Evolutionary conservation across 2,888 invertebrate genomes (phyloP).

Genomic region (Ditula angustiorana): DNA sequence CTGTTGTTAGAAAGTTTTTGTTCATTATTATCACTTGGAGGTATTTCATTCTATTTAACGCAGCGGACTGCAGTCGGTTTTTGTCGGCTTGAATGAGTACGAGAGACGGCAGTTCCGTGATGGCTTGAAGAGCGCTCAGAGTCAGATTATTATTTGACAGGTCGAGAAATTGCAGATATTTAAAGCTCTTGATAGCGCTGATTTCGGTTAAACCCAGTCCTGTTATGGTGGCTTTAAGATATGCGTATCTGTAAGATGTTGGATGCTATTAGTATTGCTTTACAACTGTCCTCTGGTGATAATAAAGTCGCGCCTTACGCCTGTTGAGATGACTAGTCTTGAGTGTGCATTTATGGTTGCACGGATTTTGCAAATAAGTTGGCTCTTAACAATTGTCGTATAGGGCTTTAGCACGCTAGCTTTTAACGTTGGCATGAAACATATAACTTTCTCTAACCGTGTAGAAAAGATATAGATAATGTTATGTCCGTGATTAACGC

Average conservation of each 20-base stretch:
- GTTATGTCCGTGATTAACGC: no score
- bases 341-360: no score
- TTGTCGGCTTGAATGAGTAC: conserved; percentile 85
- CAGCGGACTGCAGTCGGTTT: conserved; percentile 79
- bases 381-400: no score
- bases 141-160: conserved; percentile 83
- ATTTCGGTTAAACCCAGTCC: conserved; percentile 82
- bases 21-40: conserved; percentile 87
- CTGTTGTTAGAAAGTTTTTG: conserved; percentile 79
- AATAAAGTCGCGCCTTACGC: no score
- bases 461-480: no score
- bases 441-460: no score
- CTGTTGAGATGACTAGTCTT: no score
- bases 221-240: conserved; percentile 82
- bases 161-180: conserved; percentile 85
- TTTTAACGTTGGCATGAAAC: no score
- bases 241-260: conserved; percentile 79
- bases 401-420: no score
- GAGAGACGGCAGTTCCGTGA: conserved; percentile 82
- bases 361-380: no score
- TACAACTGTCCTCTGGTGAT: no score
- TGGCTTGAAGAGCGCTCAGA: conserved; percentile 73
- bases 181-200: conserved; percentile 76
- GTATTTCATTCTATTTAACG: conserved; percentile 80
- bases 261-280: not conserved